Conservation (phyloP, 2,797 vertebrate species). For the Sebastes steindachneri region DNA sequence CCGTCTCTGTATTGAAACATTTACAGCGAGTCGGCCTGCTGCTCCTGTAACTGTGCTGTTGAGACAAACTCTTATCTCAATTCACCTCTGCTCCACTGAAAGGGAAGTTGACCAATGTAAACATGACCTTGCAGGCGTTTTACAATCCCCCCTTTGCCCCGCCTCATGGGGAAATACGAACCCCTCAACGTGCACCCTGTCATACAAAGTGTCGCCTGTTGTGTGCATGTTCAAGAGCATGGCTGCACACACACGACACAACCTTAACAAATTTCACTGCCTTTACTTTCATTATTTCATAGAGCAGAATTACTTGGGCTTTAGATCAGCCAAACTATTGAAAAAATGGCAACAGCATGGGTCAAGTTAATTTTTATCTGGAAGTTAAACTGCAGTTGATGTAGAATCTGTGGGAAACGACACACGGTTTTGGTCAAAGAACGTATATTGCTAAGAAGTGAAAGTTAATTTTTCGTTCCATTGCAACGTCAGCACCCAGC, state of each 20-base stretch:
- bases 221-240: background rate
- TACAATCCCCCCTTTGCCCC: background rate
- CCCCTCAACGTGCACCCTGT: slow-evolving; percentile 12
- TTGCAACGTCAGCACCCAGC: too few species aligned
- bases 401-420: too few species aligned
- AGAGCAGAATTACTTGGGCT: too few species aligned
- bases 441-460: too few species aligned
- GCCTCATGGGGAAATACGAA: slow-evolving; percentile 36
- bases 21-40: background rate
- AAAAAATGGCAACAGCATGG: too few species aligned
- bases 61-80: background rate
- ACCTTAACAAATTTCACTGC: too few species aligned
- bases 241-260: background rate
- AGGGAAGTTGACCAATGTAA: slow-evolving; percentile 41
- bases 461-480: too few species aligned
- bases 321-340: too few species aligned
- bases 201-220: background rate
- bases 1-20: background rate
- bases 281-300: too few species aligned
- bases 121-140: slow-evolving; percentile 46
- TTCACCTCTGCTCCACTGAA: slow-evolving; percentile 33
- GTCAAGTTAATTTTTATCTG: too few species aligned
- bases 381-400: too few species aligned
- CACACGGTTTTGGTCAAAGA: too few species aligned
- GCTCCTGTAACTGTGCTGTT: background rate